Percentiles rank a stretch among this genome's conserved stretches.
These are phyloP conservation scores for Pedicia rivosa DNA, from an alignment of 2,888 invertebrate genomes.

Conservation along the genomic window DNA sequence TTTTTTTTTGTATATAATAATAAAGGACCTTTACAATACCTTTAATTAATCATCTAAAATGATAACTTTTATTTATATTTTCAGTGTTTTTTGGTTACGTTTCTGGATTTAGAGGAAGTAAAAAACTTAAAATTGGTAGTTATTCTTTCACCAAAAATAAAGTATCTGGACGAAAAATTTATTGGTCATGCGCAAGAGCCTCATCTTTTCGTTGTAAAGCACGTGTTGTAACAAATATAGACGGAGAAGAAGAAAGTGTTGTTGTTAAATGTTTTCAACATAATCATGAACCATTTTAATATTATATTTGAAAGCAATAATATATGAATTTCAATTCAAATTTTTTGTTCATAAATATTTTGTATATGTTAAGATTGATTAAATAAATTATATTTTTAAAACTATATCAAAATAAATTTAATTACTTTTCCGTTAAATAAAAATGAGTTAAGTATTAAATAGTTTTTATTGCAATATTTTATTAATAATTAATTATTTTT, in stretches of 20 bases:
- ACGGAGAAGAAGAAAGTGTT: slow-evolving; percentile 24
- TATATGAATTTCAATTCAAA: too few relatives aligned
- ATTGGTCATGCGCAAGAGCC: slow-evolving; percentile 32
- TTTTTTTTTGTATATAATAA: not conserved
- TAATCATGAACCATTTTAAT: slow-evolving; percentile 30
- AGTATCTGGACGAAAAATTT: slow-evolving; percentile 25
- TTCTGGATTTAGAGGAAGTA: slow-evolving; percentile 30
- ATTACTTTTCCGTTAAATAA: not conserved
- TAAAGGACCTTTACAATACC: not conserved
- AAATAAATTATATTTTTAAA: slow-evolving; percentile 3
- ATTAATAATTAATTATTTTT: not conserved
- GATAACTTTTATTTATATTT: slow-evolving; percentile 4
- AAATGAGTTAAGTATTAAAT: not conserved
- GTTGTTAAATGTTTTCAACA: slow-evolving; percentile 28
- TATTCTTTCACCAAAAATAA: slow-evolving; percentile 31
- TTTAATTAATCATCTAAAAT: not conserved
- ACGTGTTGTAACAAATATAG: slow-evolving; percentile 27
- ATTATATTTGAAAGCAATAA: not conserved
- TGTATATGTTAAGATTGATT: too few relatives aligned
- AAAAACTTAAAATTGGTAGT: slow-evolving; percentile 29
- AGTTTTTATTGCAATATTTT: not conserved
- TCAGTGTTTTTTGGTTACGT: slow-evolving; percentile 24
- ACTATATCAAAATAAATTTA: not conserved
- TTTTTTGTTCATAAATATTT: not conserved
- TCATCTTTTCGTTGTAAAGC: slow-evolving; percentile 31